Conservation (phyloP, 2,113 vertebrate genomes). For the Menura novaehollandiae region DNA sequence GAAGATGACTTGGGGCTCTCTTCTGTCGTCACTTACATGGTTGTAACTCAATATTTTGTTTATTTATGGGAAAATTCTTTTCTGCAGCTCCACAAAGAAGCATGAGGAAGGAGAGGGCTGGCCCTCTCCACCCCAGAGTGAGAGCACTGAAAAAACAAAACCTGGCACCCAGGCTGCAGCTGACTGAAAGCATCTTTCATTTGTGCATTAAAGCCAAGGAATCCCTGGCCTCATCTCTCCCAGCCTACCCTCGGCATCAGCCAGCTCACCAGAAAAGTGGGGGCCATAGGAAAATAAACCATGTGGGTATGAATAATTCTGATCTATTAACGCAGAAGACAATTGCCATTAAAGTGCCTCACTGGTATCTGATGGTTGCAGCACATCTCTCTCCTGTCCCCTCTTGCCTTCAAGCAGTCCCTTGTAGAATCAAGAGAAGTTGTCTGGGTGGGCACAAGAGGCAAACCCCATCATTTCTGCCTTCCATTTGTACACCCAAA, state of each 20-base stretch:
- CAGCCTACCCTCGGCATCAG: background rate
- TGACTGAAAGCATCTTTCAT: conserved; percentile 37
- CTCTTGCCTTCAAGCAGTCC: background rate
- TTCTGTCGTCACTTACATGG: conserved; percentile 72
- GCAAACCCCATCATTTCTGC: fast-evolving
- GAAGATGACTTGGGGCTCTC: conserved; percentile 71
- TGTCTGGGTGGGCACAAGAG: background rate
- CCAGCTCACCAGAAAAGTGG: background rate
- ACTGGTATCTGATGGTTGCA: background rate
- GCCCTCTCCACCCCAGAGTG: background rate
- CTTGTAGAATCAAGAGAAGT: background rate
- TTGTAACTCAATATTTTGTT: conserved; percentile 77
- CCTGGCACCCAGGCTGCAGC: conserved; percentile 1
- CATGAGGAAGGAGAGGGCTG: conserved; percentile 35
- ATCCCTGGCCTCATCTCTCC: conserved; percentile 1
- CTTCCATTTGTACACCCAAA: background rate
- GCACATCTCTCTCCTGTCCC: background rate
- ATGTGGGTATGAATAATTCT: background rate
- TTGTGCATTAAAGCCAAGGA: background rate
- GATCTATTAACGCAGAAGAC: background rate
- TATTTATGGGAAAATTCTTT: conserved; percentile 79
- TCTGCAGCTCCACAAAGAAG: conserved; percentile 64
- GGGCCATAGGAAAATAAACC: conserved; percentile 25
- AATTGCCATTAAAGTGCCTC: background rate
- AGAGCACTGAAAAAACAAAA: conserved; percentile 43